Conservation (phyloP, 2,888 invertebrate genomes). For the Drosophila atripex region DNA sequence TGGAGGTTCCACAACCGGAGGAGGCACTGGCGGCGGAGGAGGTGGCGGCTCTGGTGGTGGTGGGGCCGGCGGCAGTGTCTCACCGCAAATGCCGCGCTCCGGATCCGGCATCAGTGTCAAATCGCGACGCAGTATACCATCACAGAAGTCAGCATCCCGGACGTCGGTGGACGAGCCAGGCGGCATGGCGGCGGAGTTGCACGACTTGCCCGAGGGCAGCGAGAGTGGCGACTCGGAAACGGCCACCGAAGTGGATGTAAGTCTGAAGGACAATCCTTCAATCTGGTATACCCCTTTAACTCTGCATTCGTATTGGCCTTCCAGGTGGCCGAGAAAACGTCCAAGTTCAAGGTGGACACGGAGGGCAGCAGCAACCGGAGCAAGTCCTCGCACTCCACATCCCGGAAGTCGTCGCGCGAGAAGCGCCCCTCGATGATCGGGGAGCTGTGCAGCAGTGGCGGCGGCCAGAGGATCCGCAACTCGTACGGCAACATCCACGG, state of each 20-base stretch:
- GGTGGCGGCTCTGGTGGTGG: slow-evolving; percentile 36
- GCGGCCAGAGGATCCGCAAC: slow-evolving; percentile 83
- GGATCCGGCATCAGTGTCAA: slow-evolving; percentile 85
- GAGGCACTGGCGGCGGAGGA: slow-evolving; percentile 17
- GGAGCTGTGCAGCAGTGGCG: slow-evolving; percentile 83
- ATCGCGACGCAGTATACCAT: slow-evolving; percentile 85
- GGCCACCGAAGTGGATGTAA: slow-evolving; percentile 89
- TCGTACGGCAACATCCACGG: slow-evolving; percentile 84
- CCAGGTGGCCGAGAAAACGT: slow-evolving; percentile 87
- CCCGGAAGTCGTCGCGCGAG: slow-evolving; percentile 88
- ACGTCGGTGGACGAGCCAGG: slow-evolving; percentile 85
- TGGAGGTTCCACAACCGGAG: slow-evolving; percentile 14
- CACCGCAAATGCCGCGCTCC: slow-evolving; percentile 84
- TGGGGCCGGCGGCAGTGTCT: slow-evolving; percentile 75
- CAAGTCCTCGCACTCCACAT: slow-evolving; percentile 87
- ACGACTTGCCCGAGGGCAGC: slow-evolving; percentile 86
- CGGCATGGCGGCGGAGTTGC: slow-evolving; percentile 84
- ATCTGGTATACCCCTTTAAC: too few relatives aligned
- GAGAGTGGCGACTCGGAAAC: slow-evolving; percentile 88
- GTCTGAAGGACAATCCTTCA: slow-evolving; percentile 45
- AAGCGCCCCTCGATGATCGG: slow-evolving; percentile 85
- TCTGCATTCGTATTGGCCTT: background rate
- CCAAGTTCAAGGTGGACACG: slow-evolving; percentile 91
- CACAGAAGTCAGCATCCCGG: slow-evolving; percentile 84
- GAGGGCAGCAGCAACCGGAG: slow-evolving; percentile 86